Base-by-base conservation (phyloP, 1,140 invertebrate species). In the Lutraria rhynchaena region DNA sequence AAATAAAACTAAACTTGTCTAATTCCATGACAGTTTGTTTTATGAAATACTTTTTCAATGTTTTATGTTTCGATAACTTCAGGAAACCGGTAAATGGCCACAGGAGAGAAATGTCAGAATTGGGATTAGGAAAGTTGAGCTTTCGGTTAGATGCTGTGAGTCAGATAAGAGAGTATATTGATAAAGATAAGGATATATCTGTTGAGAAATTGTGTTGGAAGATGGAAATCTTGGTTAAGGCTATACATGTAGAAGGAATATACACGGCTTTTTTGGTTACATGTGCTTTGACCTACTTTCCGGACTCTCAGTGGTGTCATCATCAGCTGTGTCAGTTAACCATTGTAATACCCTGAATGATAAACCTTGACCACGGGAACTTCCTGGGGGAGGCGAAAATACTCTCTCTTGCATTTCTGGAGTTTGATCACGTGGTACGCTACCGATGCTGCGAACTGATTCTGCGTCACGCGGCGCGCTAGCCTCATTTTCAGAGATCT, bases 331-430 rank as follows among this genome's bases (percentile, higher is more conserved):
- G 53, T 91, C 90, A 11, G 89, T 90, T 83, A 91, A 84, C 89
- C 88, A 89, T 84, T 91, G 90, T 41, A 91, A 85, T 2, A 91
- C 86, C 60, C 85, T 86, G 78, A 91, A 91, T 31, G 90, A 91
- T 76, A 89, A 75, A 65, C 88, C 89, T 77, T 89, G 86, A 61
- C 24, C 84, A 75, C 63, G 83, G 70, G 58, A 58, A 58, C 69
- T 63, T 76, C 46, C 76, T 15, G 83, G 61, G 29, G 67, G 71
- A n/a, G 74, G 63, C 55, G 82, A 77, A 65, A 77, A 55, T 19
- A 49, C 44, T 46, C 51, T 65, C 5, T 70, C 77, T 57, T 67
- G n/a, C n/a, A 15, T 1, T 31, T 70, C 65, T 37, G 15, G 49
- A 69, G 44, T 51, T 44, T 58, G 49, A 17, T 63, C 73, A 60